These are phyloP conservation scores for Muschampia plurimacula DNA, from an alignment of 2,888 invertebrate genomes.

Conservation along the genomic window DNA sequence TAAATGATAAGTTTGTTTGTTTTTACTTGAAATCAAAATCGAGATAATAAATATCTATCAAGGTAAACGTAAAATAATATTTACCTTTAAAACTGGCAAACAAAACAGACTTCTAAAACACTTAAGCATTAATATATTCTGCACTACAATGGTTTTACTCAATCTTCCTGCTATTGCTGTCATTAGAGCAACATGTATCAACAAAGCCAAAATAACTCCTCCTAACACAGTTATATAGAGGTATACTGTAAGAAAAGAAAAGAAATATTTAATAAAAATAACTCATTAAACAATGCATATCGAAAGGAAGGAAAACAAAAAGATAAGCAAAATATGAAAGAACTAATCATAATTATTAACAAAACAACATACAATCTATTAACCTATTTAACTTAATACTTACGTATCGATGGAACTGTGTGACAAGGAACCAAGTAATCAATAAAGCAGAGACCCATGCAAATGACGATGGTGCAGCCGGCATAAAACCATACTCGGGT, in stretches of 20 bases:
- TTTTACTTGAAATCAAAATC: too few species aligned
- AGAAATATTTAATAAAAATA: background rate
- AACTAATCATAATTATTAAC: background rate
- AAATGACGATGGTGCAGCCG: slow-evolving; percentile 60
- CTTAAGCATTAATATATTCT: slow-evolving; percentile 57
- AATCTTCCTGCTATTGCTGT: slow-evolving; percentile 54
- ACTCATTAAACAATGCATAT: background rate
- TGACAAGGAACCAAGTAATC: slow-evolving; percentile 71
- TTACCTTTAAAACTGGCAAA: slow-evolving; percentile 69
- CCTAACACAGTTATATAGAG: slow-evolving; percentile 66
- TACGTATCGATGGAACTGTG: slow-evolving; percentile 68
- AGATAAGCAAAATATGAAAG: background rate
- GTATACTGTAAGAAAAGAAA: slow-evolving; percentile 60
- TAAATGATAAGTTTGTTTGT: too few species aligned
- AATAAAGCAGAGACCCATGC: slow-evolving; percentile 68
- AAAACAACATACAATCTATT: background rate
- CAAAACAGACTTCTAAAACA: slow-evolving; percentile 63
- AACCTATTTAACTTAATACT: slow-evolving; percentile 50
- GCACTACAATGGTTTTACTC: slow-evolving; percentile 57
- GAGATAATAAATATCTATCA: too few species aligned
- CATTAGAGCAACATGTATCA: slow-evolving; percentile 66
- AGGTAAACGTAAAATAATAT: background rate
- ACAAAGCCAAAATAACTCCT: slow-evolving; percentile 63
- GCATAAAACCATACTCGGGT: slow-evolving; percentile 69
- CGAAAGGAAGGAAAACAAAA: background rate